Evolutionary conservation across 2,888 invertebrate genomes (phyloP), one percentile per base, ranked within the genome.

Genomic region (Shargacucullia verbasci): DNA sequence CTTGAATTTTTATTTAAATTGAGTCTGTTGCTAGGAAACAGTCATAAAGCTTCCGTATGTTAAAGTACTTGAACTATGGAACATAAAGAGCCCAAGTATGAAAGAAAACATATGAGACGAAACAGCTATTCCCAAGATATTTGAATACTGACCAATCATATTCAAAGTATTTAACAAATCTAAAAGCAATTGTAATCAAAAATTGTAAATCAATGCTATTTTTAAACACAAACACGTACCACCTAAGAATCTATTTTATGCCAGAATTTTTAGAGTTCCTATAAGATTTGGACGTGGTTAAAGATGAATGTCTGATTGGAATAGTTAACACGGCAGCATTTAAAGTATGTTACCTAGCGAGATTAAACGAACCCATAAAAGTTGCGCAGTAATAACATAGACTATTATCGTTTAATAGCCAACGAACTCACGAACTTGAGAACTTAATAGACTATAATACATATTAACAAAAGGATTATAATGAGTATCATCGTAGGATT

Each of bases 401-500:
- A 33, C 1, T 10, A 2, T 45, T 54, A 41, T 10, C n/a, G 44
- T 57, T 46, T 53, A 54, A 65, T 35, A 56, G 43, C 10, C 12
- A 38, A 34, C 12, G 14, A 59, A 43, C 56, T 53, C 78, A 77
- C 62, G 72, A 63, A 54, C 27, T 48, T 35, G 10, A 55, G 2
- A 38, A 53, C 35, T 46, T 70, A 56, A 61, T 59, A 49, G 59
- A 52, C 14, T 20, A 49, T 38, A 55, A 49, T 38, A 55, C 58
- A 47, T 35, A 61, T 55, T 60, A 60, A 65, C 59, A 72, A 64
- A 63, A 66, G 59, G 35, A 45, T 62, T 56, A 35, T 59, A 69
- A 72, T 72, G 15, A 60, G 33, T 53, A 85, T 84, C 86, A 86
- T 86, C 84, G 67, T 47, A 80, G 85, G 85, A 89, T 88, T 90